Conservation (phyloP, 2,113 vertebrate genomes). For the Mobula hypostoma region DNA sequence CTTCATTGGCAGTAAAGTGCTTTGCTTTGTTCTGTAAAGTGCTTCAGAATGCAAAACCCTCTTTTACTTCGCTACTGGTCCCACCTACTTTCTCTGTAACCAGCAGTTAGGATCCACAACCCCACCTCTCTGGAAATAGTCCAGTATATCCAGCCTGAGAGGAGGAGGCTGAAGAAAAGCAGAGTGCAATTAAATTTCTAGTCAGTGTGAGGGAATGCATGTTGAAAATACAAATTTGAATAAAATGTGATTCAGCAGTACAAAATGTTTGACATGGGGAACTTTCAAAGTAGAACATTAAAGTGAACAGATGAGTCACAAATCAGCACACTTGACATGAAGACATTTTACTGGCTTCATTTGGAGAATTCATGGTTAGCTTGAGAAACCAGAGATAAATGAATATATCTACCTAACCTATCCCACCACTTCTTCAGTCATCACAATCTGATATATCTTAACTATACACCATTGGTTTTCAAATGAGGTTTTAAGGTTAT, state of each 20-base stretch:
- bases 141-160: neutral
- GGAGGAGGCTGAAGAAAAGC: neutral
- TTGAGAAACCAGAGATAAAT: neutral
- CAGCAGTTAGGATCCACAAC: neutral
- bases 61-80: neutral
- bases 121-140: neutral
- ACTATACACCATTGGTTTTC: neutral
- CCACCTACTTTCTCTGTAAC: neutral
- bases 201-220: too few species aligned
- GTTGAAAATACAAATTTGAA: neutral
- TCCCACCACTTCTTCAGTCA: neutral
- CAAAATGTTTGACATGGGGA: neutral
- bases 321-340: neutral
- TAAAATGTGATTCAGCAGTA: neutral
- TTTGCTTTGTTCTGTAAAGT: too few species aligned
- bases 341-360: neutral
- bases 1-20: too few species aligned
- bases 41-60: too few species aligned
- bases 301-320: neutral
- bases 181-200: neutral
- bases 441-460: neutral
- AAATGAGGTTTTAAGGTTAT: neutral
- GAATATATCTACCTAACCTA: neutral
- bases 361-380: neutral
- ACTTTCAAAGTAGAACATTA: neutral